Base-by-base conservation (phyloP, 2,888 invertebrate genomes). In the Timandra comae region DNA sequence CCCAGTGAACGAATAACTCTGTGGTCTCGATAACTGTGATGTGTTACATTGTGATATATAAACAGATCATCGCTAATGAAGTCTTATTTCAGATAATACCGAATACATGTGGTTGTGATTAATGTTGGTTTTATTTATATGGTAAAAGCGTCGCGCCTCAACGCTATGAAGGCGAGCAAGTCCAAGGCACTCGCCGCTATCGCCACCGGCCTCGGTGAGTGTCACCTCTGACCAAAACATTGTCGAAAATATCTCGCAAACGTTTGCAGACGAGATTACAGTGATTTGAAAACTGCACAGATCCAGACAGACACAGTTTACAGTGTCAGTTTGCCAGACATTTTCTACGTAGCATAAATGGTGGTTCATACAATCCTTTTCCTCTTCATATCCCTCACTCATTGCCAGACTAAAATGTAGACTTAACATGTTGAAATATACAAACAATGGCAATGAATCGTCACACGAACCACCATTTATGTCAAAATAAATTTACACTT, bases 171-270 rank as follows among this genome's bases (percentile, higher is more conserved):
- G 71, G 84, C 84, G 59, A 91, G 91, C 89, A 92, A 93, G 91
- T 92, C 92, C 87, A 90, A 91, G 86, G 94, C 94, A 87, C 91
- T 95, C 88, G 93, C 95, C 87, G 93, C 95, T 89, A 91, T 96
- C 88, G 93, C 94, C 76, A 91, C 92, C 66, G 92, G 92, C 77
- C 91, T 97, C 75, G 96, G 96, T 97, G 90, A 97, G 96, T 95
- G 52, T 34, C 49, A 37, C 47, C 65, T 63, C 32, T 35, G 20
- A 3, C 8, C 31, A 2, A 13, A 31, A 19, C 16, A 3, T 22
- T 6, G 27, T 41, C 26, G 25, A 13, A 49, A 30, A 25, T 42
- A 53, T 50, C 49, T 58, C 49, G 52, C 54, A 53, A 43, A 54
- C 38, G n/a, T 11, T 7, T 20, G 7, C 20, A 7, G 7, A 20